Base-by-base conservation (phyloP, 1,140 invertebrate genomes). In the Drosophila lacteicornis region DNA sequence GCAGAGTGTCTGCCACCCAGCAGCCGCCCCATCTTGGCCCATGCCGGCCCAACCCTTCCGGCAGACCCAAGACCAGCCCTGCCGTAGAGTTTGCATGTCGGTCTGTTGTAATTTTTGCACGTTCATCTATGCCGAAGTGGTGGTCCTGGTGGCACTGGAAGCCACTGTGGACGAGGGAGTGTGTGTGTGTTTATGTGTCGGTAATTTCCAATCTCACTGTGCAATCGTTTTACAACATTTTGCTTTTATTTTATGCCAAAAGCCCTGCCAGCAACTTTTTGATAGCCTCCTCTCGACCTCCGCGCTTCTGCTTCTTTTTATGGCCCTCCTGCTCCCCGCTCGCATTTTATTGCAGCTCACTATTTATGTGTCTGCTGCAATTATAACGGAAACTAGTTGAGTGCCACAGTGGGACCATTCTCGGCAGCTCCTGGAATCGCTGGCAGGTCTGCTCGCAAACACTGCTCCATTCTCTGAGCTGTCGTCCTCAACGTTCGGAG, bases 321-420 rank as follows among this genome's bases (percentile, higher is more conserved):
- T 49, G 38, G 33, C 46, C 53, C 45, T 27, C 61, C n/a, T 40
- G 33, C 53, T 57, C 22, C 50, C 50, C 51, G 62, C 62, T 80
- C 71, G 56, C 74, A 79, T 90, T 82, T 91, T 88, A 83, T 75
- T 85, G 90, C 80, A 90, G 82, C 74, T 88, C 79, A 79, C 85
- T 91, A 91, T 91, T 91, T 91, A 91, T 91, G 90, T 91, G 91
- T 91, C 91, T 92, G 91, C 74, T 75, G 90, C 91, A 92, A 92
- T 91, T 91, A 91, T 86, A 88, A 91, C 77, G 90, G 71, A 88
- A 88, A 82, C 84, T 85, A 91, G 84, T 85, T 91, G 84, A 82
- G 75, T 70, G 85, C 77, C 81, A 91, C 88, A 85, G 81, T 85
- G 88, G 88, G 62, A 79, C 85, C 49, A 66, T 68, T 50, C 27